These are phyloP conservation scores for Cryptosula pallasiana DNA, from an alignment of 2,888 invertebrate genomes.

Conservation along the genomic window DNA sequence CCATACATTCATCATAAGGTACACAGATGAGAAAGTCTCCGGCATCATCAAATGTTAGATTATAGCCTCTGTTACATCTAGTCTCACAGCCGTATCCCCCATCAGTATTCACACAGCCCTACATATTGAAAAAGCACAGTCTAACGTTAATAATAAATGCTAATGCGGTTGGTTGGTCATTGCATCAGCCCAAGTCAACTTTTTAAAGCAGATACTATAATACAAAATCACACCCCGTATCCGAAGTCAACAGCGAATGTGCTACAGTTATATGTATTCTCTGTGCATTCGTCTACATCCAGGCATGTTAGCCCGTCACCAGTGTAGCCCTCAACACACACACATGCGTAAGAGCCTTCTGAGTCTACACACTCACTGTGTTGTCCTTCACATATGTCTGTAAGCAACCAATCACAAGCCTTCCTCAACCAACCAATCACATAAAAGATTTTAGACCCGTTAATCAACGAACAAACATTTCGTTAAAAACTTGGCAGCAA, in stretches of 20 bases:
- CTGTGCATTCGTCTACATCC: neutral
- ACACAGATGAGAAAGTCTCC: neutral
- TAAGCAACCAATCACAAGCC: too few relatives aligned
- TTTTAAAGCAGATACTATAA: too few relatives aligned
- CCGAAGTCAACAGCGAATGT: neutral
- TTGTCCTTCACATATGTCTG: neutral
- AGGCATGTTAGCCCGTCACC: neutral
- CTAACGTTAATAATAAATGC: too few relatives aligned
- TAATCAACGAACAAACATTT: too few relatives aligned
- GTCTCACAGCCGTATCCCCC: conserved; percentile 11
- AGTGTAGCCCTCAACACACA: neutral
- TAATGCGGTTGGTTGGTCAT: too few relatives aligned
- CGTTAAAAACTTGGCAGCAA: too few relatives aligned
- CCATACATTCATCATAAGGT: conserved; percentile 17
- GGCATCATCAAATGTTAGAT: neutral
- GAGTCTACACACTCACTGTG: neutral
- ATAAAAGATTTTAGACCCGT: too few relatives aligned
- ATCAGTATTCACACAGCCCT: neutral
- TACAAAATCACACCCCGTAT: neutral
- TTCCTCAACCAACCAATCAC: too few relatives aligned
- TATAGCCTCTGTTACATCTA: neutral
- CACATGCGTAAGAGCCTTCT: neutral
- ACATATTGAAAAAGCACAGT: too few relatives aligned
- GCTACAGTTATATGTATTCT: neutral
- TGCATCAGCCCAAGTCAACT: too few relatives aligned